Conservation (phyloP, 2,888 invertebrate genomes). For the Heliconius ismenius region DNA sequence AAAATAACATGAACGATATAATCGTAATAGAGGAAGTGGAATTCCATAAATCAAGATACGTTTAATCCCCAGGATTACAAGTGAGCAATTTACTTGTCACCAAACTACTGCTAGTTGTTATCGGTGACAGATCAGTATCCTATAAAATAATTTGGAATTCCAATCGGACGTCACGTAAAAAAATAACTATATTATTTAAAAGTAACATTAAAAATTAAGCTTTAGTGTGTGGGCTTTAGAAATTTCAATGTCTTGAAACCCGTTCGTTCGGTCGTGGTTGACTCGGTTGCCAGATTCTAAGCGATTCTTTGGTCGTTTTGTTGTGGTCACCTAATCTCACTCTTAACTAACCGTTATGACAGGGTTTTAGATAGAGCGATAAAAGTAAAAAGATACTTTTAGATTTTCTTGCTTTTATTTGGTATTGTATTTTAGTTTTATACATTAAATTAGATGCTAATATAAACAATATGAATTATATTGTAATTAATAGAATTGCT, state of each 20-base stretch:
- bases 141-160: slow-evolving; percentile 73
- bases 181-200: slow-evolving; percentile 49
- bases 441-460: not conserved
- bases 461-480: not conserved
- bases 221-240: slow-evolving; percentile 48
- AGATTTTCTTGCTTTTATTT: slow-evolving; percentile 46
- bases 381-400: slow-evolving; percentile 53
- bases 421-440: slow-evolving; percentile 1
- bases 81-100: slow-evolving; percentile 76
- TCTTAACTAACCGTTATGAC: slow-evolving; percentile 81
- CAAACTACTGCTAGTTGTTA: slow-evolving; percentile 70
- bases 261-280: slow-evolving; percentile 26
- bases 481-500: too few relatives aligned
- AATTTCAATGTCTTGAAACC: slow-evolving; percentile 34
- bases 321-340: slow-evolving; percentile 74
- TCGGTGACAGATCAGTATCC: slow-evolving; percentile 79
- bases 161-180: slow-evolving; percentile 67
- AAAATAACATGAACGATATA: slow-evolving; percentile 24
- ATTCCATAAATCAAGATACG: slow-evolving; percentile 51
- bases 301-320: slow-evolving; percentile 66
- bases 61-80: slow-evolving; percentile 70
- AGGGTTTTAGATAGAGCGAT: slow-evolving; percentile 73
- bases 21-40: slow-evolving; percentile 29
- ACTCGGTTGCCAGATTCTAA: slow-evolving; percentile 37
- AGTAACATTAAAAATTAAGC: slow-evolving; percentile 47